A percentile compares a stretch with the other conserved stretches of the same genome.
phyloP scores from a whole-genome alignment of 2,888 invertebrate species.

The Lasioglossum vierecki region DNA sequence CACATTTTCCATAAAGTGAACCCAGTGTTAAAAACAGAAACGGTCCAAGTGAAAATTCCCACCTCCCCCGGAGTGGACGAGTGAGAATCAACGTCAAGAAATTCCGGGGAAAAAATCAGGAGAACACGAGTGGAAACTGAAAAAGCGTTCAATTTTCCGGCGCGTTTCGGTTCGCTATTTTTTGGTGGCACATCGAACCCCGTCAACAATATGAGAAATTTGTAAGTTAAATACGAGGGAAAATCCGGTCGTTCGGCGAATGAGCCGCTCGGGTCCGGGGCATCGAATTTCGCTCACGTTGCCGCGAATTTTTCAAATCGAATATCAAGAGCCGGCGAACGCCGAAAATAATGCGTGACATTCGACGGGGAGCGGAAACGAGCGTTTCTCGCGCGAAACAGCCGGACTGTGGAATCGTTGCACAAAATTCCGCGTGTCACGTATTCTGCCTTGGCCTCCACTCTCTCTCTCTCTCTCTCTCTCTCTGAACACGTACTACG shows the following conservation, averaged over 20 bases:
- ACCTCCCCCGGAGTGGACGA: too few relatives aligned
- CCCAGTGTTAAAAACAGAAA: too few relatives aligned
- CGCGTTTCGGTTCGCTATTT: background rate
- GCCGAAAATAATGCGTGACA: slow-evolving; percentile 5
- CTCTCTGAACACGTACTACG: background rate
- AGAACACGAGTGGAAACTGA: background rate
- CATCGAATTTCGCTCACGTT: slow-evolving; percentile 31
- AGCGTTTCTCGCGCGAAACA: background rate
- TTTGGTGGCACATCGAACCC: background rate
- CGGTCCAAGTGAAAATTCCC: too few relatives aligned
- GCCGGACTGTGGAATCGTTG: background rate
- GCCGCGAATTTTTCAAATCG: slow-evolving; percentile 37
- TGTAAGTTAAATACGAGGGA: slow-evolving; percentile 2
- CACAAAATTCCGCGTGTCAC: background rate
- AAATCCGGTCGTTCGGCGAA: background rate
- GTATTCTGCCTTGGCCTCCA: background rate
- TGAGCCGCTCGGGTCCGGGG: background rate
- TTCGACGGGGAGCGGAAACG: background rate
- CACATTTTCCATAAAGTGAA: too few relatives aligned
- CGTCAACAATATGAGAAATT: slow-evolving; percentile 1
- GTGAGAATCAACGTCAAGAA: too few relatives aligned
- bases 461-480: background rate
- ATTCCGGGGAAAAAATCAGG: background rate
- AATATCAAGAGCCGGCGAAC: slow-evolving; percentile 35
- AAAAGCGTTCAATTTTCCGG: background rate